These are phyloP conservation scores for Xanthorhoe designata DNA, from an alignment of 2,888 invertebrate genomes.

Conservation along the genomic window DNA sequence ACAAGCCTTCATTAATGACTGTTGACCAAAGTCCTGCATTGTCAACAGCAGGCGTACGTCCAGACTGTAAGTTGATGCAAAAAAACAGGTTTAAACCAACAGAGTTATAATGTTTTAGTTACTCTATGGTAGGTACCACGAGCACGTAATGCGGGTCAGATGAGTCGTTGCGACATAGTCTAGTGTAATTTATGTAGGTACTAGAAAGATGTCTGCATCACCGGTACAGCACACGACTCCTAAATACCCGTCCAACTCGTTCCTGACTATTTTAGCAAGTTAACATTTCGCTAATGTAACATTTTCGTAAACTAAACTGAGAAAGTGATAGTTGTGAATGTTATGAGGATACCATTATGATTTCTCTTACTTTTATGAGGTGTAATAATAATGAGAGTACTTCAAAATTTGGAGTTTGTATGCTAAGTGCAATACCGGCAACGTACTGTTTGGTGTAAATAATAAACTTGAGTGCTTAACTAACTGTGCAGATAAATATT, in stretches of 20 bases:
- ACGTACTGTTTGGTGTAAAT: background rate
- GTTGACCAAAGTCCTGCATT: background rate
- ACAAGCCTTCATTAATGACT: too few relatives aligned
- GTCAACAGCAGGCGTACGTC: background rate
- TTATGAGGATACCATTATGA: constrained; percentile 7
- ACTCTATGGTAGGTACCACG: constrained; percentile 12
- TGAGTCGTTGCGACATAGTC: constrained; percentile 56
- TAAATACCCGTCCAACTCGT: constrained; percentile 52
- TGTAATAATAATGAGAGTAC: constrained; percentile 3
- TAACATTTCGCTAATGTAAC: constrained; percentile 37
- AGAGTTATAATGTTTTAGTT: background rate
- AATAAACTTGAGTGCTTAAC: background rate
- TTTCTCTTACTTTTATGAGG: constrained; percentile 28
- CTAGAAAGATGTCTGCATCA: constrained; percentile 23
- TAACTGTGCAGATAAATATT: background rate
- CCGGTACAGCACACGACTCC: constrained; percentile 50
- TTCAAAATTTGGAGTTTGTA: background rate
- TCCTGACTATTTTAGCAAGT: constrained; percentile 34
- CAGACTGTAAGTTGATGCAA: background rate
- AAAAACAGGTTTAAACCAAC: background rate
- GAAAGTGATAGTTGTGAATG: constrained; percentile 35
- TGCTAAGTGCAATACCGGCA: background rate
- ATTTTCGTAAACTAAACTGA: constrained; percentile 35
- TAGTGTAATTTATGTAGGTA: constrained; percentile 30
- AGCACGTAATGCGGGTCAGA: constrained; percentile 52